These are phyloP conservation scores for Nothoprocta perdicaria DNA, from an alignment of 2,113 vertebrate genomes.

Conservation along the genomic window DNA sequence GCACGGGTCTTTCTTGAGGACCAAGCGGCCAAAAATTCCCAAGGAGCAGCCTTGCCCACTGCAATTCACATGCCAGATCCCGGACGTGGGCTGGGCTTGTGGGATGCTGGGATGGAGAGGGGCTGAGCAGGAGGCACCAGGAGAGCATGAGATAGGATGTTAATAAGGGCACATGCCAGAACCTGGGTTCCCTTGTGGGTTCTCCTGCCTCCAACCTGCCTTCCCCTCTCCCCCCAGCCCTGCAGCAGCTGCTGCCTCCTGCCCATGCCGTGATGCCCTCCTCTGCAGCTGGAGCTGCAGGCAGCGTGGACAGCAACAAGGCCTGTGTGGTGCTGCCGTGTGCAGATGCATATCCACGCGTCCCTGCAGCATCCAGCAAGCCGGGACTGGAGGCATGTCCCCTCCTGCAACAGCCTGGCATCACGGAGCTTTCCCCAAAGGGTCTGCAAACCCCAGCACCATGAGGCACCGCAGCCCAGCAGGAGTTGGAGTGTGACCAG, in stretches of 20 bases:
- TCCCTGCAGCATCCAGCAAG: no score
- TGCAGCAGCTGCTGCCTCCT: not conserved
- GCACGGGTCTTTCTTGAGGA: not conserved
- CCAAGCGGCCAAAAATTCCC: not conserved
- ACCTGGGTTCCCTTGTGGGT: not conserved
- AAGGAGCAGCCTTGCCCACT: not conserved
- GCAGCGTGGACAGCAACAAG: no score
- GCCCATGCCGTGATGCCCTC: not conserved
- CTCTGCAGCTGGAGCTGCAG: not conserved
- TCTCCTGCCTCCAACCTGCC: not conserved
- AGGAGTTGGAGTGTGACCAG: no score
- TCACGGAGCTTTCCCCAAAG: not conserved
- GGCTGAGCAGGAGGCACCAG: not conserved
- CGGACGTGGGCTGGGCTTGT: not conserved
- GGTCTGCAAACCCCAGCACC: no score
- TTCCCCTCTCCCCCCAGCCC: not conserved
- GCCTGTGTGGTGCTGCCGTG: no score
- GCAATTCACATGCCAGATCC: not conserved
- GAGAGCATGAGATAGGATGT: not conserved
- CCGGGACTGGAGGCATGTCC: no score
- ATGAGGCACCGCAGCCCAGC: no score
- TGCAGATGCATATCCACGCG: no score
- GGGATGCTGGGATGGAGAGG: rapidly evolving
- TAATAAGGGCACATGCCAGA: not conserved
- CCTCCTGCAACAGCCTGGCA: not conserved